Percentiles rank a stretch among this genome's conserved stretches.
These are phyloP conservation scores for Syrista parreyssii DNA, from an alignment of 2,888 invertebrate genomes.

Conservation along the genomic window DNA sequence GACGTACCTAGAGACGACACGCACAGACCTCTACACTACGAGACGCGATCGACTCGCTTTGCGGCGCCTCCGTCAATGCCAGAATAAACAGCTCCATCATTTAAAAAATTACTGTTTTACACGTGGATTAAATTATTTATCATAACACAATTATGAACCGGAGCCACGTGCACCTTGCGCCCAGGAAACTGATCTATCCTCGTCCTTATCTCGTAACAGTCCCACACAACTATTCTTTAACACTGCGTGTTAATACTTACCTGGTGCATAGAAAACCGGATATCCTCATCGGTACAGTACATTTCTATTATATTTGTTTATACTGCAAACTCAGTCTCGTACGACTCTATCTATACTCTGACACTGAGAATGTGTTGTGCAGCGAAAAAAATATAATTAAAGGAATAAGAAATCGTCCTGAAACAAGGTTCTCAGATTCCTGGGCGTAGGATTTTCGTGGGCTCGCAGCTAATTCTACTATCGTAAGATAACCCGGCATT, in stretches of 20 bases:
- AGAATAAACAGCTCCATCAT: constrained; percentile 48
- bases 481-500: background rate
- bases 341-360: background rate
- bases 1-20: constrained; percentile 52
- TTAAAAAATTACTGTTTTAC: background rate
- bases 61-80: constrained; percentile 36
- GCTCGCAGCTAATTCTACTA: background rate
- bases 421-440: background rate
- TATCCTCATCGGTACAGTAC: background rate
- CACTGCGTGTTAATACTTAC: background rate
- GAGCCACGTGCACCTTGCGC: background rate
- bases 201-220: background rate
- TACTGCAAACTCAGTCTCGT: background rate
- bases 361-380: background rate
- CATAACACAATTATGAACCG: background rate
- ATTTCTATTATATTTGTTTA: background rate
- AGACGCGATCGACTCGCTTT: constrained; percentile 23
- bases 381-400: background rate
- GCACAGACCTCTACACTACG: constrained; percentile 27
- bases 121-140: background rate
- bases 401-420: background rate
- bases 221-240: background rate
- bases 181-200: background rate
- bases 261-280: background rate
- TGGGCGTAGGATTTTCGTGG: background rate